These are phyloP conservation scores for Lasioglossum baleicum DNA, from an alignment of 1,140 invertebrate genomes.

Conservation along the genomic window DNA sequence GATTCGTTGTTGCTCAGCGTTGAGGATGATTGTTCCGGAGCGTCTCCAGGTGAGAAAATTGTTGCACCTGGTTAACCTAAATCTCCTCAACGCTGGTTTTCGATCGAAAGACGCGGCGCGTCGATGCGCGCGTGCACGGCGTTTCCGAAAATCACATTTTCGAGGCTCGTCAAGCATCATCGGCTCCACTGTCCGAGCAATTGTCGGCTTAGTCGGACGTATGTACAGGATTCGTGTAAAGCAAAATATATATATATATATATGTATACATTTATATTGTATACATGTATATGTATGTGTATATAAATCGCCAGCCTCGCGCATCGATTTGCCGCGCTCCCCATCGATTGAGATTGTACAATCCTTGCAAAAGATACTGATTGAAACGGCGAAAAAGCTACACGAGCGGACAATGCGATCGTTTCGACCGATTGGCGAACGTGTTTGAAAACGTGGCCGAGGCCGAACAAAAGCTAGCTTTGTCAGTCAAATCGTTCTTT, in stretches of 20 bases:
- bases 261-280: too few species aligned
- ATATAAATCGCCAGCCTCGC: not conserved
- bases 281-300: too few species aligned
- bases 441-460: conserved; percentile 12
- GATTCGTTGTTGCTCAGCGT: conserved; percentile 41
- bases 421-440: conserved; percentile 29
- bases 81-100: conserved; percentile 32
- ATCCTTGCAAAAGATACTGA: conserved; percentile 19
- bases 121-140: not conserved
- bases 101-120: not conserved
- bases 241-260: not conserved
- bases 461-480: conserved; percentile 29
- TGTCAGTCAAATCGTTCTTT: conserved; percentile 39
- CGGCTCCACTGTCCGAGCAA: too few species aligned
- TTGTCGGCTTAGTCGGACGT: too few species aligned
- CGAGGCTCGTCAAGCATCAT: too few species aligned
- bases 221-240: not conserved
- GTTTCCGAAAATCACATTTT: not conserved
- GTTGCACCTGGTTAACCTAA: too few species aligned
- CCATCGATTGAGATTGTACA: conserved; percentile 3
- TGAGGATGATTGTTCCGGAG: conserved; percentile 15
- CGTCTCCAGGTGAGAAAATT: too few species aligned
- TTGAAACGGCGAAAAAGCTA: conserved; percentile 8
- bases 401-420: conserved; percentile 12
- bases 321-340: conserved; percentile 22